Evolutionary conservation across 2,113 vertebrate species (phyloP).

Genomic region (Bombycilla garrulus): DNA sequence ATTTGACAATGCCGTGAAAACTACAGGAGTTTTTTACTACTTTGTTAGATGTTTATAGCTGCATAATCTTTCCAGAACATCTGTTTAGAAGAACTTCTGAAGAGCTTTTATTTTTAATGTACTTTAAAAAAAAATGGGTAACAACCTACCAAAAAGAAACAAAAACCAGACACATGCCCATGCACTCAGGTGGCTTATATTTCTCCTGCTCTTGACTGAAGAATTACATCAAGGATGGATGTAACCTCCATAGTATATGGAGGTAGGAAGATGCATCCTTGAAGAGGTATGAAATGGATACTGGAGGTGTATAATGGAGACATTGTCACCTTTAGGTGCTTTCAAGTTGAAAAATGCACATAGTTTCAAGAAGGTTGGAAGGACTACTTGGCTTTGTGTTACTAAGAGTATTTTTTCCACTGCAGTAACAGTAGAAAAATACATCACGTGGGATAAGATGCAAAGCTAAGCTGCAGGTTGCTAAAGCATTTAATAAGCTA

Average conservation of each 20-base stretch:
- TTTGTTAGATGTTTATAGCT: background rate
- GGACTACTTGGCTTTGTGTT: background rate
- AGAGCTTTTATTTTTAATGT: background rate
- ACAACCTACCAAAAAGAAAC: background rate
- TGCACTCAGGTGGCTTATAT: background rate
- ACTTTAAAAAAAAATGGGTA: background rate
- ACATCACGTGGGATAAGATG: background rate
- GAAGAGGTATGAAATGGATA: background rate
- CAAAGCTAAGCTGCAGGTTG: background rate
- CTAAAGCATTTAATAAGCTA: background rate
- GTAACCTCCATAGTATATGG: background rate
- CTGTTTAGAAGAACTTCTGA: background rate
- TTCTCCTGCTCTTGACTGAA: background rate
- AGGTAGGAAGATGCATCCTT: background rate
- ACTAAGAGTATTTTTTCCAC: background rate
- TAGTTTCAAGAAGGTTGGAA: background rate
- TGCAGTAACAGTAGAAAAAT: background rate
- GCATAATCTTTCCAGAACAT: background rate
- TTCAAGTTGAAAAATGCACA: background rate
- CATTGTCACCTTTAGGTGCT: background rate
- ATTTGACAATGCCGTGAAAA: background rate
- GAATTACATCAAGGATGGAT: background rate
- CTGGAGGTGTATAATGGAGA: background rate
- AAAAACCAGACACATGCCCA: accelerated
- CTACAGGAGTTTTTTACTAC: background rate